A percentile compares a stretch with the other conserved stretches of the same genome.
phyloP scores from a whole-genome alignment of 2,113 vertebrate species.

The Nesospiza acunhae region DNA sequence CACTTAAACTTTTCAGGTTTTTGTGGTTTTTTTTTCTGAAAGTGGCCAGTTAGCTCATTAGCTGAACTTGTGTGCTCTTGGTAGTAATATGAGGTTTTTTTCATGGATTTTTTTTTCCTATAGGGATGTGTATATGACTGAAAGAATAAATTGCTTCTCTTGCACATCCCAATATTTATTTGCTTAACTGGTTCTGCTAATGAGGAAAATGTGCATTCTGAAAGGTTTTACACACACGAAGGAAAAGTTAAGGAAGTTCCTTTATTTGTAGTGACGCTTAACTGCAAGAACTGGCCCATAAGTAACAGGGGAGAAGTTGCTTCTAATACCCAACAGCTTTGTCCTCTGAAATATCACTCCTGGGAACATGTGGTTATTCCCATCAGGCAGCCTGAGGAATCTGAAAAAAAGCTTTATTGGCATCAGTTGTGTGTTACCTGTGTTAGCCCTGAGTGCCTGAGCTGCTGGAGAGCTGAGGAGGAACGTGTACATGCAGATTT shows the following conservation, averaged over 20 bases:
- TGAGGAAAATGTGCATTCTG: background rate
- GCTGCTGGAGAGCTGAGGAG: background rate
- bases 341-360: background rate
- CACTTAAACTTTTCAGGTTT: background rate
- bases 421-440: background rate
- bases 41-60: background rate
- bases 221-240: background rate
- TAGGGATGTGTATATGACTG: background rate
- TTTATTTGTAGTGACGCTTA: background rate
- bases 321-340: background rate
- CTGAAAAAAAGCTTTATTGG: background rate
- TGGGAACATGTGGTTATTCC: background rate
- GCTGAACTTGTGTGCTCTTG: background rate
- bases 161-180: background rate
- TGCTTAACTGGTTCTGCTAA: background rate
- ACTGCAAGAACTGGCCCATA: background rate
- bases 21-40: background rate
- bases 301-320: background rate
- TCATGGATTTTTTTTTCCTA: background rate
- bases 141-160: background rate
- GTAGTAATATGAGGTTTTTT: background rate
- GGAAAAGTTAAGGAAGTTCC: background rate
- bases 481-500: background rate
- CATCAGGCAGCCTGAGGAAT: background rate
- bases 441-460: background rate